A percentile compares a stretch with the other conserved stretches of the same genome.
Evolutionary conservation across 92 coral and sea anemone genomes (phyloP).

Genomic region (Parazoanthus darwini): DNA sequence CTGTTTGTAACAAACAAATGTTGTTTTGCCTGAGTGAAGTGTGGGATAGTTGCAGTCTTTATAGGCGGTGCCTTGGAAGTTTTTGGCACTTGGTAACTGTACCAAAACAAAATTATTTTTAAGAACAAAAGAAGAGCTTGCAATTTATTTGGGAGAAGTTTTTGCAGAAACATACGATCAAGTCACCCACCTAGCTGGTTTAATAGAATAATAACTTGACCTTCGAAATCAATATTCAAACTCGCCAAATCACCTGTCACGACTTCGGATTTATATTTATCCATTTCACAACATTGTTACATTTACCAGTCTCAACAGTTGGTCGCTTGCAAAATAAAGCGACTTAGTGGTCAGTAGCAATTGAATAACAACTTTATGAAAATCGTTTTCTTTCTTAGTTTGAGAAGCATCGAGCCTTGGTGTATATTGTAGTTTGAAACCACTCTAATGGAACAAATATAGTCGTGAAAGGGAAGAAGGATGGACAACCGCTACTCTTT

Average conservation of each 20-base stretch:
- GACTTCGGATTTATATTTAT: not conserved
- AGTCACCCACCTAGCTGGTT: too few relatives aligned
- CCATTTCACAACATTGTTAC: constrained; percentile 32
- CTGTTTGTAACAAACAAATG: constrained; percentile 27
- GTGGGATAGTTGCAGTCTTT: constrained; percentile 2
- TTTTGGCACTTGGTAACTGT: constrained; percentile 22
- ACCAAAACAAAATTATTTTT: not conserved
- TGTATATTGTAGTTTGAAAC: not conserved
- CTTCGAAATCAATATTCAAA: not conserved
- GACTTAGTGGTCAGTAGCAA: not conserved
- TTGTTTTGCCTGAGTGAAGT: constrained; percentile 8
- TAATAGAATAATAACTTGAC: not conserved
- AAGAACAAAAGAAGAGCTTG: constrained; percentile 4
- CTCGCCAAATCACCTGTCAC: constrained; percentile 25
- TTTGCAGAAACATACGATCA: too few relatives aligned
- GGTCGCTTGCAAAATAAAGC: constrained; percentile 23
- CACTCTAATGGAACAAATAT: not conserved
- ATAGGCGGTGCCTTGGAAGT: constrained; percentile 13
- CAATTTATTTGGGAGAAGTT: too few relatives aligned
- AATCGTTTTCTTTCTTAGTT: not conserved
- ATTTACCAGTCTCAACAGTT: constrained; percentile 17
- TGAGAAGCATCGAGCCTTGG: not conserved
- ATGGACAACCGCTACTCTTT: not conserved
- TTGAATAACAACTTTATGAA: not conserved
- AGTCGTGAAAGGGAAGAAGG: not conserved